A percentile compares a stretch with the other conserved stretches of the same genome.
Conservation (phyloP, 2,797 vertebrate species). For the Microcaecilia unicolor region DNA sequence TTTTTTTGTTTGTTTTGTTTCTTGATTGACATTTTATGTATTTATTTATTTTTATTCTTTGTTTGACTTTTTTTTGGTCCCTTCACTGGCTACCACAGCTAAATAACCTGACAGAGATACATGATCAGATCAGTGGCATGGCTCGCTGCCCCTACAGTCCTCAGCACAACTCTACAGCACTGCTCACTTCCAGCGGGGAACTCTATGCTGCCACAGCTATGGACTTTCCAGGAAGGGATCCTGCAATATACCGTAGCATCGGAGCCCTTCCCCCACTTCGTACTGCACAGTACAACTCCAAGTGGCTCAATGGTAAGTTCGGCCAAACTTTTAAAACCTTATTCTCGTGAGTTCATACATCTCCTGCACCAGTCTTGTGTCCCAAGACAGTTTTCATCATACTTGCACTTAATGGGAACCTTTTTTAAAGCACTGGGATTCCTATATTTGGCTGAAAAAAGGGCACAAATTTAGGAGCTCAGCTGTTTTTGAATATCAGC, state of each 20-base stretch:
- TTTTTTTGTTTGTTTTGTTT: not conserved
- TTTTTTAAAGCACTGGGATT: too few species aligned
- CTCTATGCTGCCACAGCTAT: constrained; percentile 93
- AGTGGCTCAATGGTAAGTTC: constrained; percentile 88
- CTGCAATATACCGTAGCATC: constrained; percentile 92
- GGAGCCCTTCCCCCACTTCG: constrained; percentile 84
- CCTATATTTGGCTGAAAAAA: too few species aligned
- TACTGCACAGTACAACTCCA: constrained; percentile 96
- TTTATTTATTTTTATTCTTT: not conserved
- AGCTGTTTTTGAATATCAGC: too few species aligned
- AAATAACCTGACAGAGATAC: constrained; percentile 85
- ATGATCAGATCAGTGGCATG: constrained; percentile 95
- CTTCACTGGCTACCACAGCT: constrained; percentile 49
- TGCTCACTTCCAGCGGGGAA: constrained; percentile 87
- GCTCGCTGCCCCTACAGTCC: constrained; percentile 94
- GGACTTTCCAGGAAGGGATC: constrained; percentile 94
- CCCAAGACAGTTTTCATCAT: too few species aligned
- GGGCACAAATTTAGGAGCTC: too few species aligned
- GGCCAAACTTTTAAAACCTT: too few species aligned
- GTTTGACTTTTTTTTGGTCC: not conserved
- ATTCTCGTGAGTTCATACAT: too few species aligned
- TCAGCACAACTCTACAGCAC: constrained; percentile 90
- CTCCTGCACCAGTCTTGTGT: too few species aligned
- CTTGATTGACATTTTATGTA: not conserved
- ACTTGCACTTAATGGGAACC: too few species aligned